Evolutionary conservation across 1,140 invertebrate genomes (phyloP), one percentile per base, ranked within the genome.

Genomic region (Pseudomyrmex gracilis): DNA sequence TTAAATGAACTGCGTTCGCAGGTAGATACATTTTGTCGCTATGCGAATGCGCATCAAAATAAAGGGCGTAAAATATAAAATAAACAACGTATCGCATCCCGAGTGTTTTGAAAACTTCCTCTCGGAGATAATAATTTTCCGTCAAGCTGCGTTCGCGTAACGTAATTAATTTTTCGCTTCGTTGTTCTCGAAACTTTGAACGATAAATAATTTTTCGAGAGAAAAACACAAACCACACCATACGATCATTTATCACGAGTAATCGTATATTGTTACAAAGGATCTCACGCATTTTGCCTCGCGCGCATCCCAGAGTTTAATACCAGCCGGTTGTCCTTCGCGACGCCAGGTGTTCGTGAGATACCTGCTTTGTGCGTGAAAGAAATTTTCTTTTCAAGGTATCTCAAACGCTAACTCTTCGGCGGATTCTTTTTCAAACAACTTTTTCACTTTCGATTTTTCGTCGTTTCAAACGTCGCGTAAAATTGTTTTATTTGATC

Each of bases 201-300:
- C 76, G 12, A 15, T 58, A 80, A 71, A 78, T 66, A 78, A 80
- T 24, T 58, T 71, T 80, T 70, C 43, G 22, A 53, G 49, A 60
- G 45, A n/a, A 12, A 53, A 13, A 47, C 64, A 58, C 17, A 67
- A 22, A 15, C 51, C 17, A 47, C 24, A 67, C 9, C 57, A 45
- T 24, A 67, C 13, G 8, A 57, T 45, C 64, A 17, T 70, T 78
- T 70, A 78, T 78, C 64, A 60, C 43, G 53, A 34, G 66, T 60
- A 45, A 34, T 34, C 34, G 34, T 34, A 34, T 70, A 70, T 58
- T 34, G 22, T 71, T 80, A 70, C 34, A 49, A 58, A 70, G 66
- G 8, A 49, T n/a, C 20, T 12, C 10, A 47, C 76, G 51, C 34
- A 34, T 53, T 24, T 70, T 66, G 63, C 34, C 49, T 67, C 22